Base-by-base conservation (phyloP, 2,113 vertebrate species). In the Fregata magnificens region DNA sequence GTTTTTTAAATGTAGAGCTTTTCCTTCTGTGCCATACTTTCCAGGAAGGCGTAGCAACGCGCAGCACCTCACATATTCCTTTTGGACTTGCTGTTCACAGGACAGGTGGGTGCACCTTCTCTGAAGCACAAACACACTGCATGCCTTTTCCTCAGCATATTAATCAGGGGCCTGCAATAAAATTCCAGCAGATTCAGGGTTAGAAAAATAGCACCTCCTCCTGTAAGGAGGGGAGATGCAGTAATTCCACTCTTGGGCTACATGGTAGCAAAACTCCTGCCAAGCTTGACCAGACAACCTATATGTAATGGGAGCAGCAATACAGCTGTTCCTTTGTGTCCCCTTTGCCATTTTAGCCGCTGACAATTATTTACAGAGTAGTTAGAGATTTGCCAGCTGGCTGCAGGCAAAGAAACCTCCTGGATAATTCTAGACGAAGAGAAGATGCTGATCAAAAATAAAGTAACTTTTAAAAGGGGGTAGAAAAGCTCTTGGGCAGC, bases 351-450 rank as follows among this genome's bases (percentile, higher is more conserved):
- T 59, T 12, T 56, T 47, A 61, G 55, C 77, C 26, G 28, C 47
- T 53, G 38, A 32, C 92, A 96, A 96, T 94, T 95, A 85, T 79
- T 79, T 96, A 56, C 66, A 92, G 55, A 84, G 93, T 96, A 96
- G 90, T 96, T 95, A 92, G 15, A 93, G 71, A 58, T 66, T 90
- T 87, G 44, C 76, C 69, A 95, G 52, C 32, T 93, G 74, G 42
- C 69, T 73, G 21, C 42, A 93, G 82, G 38, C 28, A 92, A 82
- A 76, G 24, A 76, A 96, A 56, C 16, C 21, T 61, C 52, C 26
- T 66, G 49, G 7, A 69, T 78, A 90, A 74, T 36, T 63, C 62
- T 13, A 50, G 49, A 12, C 42, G 7, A 88, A 92, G 34, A 86
- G 28, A 84, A 45, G 20, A 61, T 20, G 5, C 3, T 80, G 28